A percentile compares a stretch with the other conserved stretches of the same genome.
These are phyloP conservation scores for Arion vulgaris DNA, from an alignment of 1,140 invertebrate genomes.

Conservation along the genomic window DNA sequence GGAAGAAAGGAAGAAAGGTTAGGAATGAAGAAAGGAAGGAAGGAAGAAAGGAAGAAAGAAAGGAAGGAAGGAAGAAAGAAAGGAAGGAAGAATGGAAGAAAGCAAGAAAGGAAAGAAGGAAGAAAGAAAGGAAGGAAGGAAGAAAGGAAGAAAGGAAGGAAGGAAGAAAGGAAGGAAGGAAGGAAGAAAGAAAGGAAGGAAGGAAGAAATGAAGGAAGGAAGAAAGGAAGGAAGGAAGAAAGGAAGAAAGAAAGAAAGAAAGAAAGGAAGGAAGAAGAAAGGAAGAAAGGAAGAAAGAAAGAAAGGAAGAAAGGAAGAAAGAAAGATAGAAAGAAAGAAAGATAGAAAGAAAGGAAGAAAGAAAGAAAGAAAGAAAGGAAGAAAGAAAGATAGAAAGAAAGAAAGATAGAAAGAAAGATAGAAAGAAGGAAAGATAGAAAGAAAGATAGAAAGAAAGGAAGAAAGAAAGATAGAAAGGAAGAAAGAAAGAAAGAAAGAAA, in stretches of 20 bases:
- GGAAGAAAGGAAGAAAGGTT: too few species aligned
- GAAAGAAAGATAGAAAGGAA: too few species aligned
- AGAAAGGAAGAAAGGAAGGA: background rate
- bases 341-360: conserved; percentile 1
- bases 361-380: conserved; percentile 3
- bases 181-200: background rate
- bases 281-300: background rate
- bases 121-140: background rate
- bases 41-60: background rate
- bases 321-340: too few species aligned
- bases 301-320: too few species aligned
- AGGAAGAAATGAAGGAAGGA: background rate
- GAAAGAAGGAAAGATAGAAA: too few species aligned
- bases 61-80: background rate
- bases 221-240: too few species aligned
- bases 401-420: too few species aligned
- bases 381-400: too few species aligned
- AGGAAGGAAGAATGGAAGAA: background rate
- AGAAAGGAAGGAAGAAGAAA: background rate
- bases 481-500: too few species aligned
- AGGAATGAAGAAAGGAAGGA: background rate
- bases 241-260: background rate
- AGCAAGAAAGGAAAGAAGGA: background rate
- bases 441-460: too few species aligned
- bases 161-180: background rate